Evolutionary conservation across 2,888 invertebrate genomes (phyloP), one percentile per base, ranked within the genome.

Genomic region (Deilephila porcellus): DNA sequence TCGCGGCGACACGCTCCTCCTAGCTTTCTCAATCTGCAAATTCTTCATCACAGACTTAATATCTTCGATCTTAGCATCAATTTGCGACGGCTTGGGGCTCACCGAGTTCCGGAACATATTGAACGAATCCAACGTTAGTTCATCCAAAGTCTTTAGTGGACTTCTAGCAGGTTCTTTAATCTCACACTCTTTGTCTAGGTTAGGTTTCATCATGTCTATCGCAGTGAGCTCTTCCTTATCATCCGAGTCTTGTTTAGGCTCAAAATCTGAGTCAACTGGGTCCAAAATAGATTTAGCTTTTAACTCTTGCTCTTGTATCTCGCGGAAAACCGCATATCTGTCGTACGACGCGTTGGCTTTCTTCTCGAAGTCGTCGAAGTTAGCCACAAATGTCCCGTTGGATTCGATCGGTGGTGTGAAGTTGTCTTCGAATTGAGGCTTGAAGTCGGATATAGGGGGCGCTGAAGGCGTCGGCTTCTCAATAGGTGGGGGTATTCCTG

Each of bases 241-340:
- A 8, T 93, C 93, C 0, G 88, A 91, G 71, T 94, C 93, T 45
- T 90, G 91, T 78, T 91, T 93, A 0, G 86, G 81, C 75, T 88
- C 90, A 19, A 81, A 78, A 11, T 87, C 88, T 19, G 74, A 78
- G 63, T 91, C 91, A 0, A 85, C 78, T 0, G 92, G 90, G 52
- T 91, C 90, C 74, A 94, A 76, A 60, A 93, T 87, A 0, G 93
- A 90, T 77, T 91, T 92, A 0, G 91, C 85, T 85, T 96, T 96
- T 45, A 96, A 88, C 80, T 97, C 96, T 86, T 97, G 97, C 82
- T 97, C 97, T 80, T 98, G 97, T 80, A 98, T 96, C 92, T 98
- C 98, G 76, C 98, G 95, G 83, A 98, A 98, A 0, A 97, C 98
- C 0, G 98, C 98, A 87, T 98, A 98, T 80, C 97, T 96, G 86